phyloP scores from a whole-genome alignment of 2,888 invertebrate species.

The Reticulitermes lucifugus region DNA sequence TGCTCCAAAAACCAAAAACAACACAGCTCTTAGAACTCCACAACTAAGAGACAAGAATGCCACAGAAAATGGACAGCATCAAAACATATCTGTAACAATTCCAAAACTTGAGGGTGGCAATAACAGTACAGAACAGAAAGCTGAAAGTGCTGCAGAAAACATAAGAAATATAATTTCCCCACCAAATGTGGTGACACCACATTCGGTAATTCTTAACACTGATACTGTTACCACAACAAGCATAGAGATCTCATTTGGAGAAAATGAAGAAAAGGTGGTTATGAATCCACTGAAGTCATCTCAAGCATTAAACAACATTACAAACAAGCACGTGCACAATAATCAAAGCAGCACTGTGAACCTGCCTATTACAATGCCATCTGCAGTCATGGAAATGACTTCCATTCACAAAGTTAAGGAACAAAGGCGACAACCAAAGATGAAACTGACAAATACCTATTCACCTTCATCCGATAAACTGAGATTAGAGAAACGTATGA shows the following conservation, averaged over 20 bases:
- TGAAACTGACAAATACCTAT: background rate
- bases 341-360: too few relatives aligned
- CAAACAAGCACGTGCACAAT: too few relatives aligned
- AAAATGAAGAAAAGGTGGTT: slow-evolving; percentile 13
- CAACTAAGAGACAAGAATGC: background rate
- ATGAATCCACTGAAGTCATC: background rate
- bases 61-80: background rate
- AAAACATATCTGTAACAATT: background rate
- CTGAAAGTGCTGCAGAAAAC: background rate
- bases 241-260: slow-evolving; percentile 40
- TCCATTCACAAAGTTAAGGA: slow-evolving; percentile 12
- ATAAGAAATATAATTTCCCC: background rate
- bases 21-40: background rate
- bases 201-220: slow-evolving; percentile 1
- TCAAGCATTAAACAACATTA: too few relatives aligned
- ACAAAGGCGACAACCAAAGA: slow-evolving; percentile 29
- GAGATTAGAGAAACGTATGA: background rate
- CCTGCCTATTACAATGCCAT: too few relatives aligned
- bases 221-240: slow-evolving; percentile 46
- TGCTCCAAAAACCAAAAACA: background rate
- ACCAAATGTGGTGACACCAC: background rate
- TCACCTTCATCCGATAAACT: background rate
- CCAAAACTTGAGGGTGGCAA: background rate
- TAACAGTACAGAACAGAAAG: background rate
- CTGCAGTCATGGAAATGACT: background rate